These are phyloP conservation scores for Phoronis australis DNA, from an alignment of 2,888 invertebrate species.

Conservation along the genomic window DNA sequence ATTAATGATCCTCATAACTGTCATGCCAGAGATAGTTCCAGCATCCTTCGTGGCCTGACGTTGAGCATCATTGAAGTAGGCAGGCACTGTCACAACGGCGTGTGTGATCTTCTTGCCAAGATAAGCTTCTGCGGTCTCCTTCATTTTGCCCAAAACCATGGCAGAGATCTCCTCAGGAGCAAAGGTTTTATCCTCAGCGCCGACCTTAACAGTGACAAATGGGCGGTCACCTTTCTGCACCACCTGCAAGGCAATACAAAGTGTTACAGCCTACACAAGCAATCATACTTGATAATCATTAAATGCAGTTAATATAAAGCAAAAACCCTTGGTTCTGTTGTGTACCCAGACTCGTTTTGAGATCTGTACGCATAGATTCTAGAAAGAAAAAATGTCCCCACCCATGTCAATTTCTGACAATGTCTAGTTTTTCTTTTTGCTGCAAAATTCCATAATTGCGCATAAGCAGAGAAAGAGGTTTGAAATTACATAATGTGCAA, in stretches of 20 bases:
- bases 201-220: constrained; percentile 67
- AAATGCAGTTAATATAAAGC: no score
- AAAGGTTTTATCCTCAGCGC: constrained; percentile 66
- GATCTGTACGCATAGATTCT: no score
- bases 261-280: constrained; percentile 5
- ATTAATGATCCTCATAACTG: constrained; percentile 94
- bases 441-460: no score
- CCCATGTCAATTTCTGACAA: no score
- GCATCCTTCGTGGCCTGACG: constrained; percentile 99
- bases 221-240: constrained; percentile 86
- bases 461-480: no score
- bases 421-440: no score
- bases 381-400: no score
- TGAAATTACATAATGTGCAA: no score
- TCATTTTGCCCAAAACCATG: constrained; percentile 97
- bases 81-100: constrained; percentile 91
- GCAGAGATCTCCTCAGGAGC: constrained; percentile 99
- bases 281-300: no score
- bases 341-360: no score
- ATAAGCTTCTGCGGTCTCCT: constrained; percentile 96
- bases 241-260: constrained; percentile 55
- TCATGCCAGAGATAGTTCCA: constrained; percentile 85
- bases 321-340: no score
- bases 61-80: constrained; percentile 99
- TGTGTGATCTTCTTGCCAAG: constrained; percentile 84